Evolutionary conservation across 2,113 vertebrate genomes (phyloP), one percentile per base, ranked within the genome.

Genomic region (Cyprinodon tularosa): DNA sequence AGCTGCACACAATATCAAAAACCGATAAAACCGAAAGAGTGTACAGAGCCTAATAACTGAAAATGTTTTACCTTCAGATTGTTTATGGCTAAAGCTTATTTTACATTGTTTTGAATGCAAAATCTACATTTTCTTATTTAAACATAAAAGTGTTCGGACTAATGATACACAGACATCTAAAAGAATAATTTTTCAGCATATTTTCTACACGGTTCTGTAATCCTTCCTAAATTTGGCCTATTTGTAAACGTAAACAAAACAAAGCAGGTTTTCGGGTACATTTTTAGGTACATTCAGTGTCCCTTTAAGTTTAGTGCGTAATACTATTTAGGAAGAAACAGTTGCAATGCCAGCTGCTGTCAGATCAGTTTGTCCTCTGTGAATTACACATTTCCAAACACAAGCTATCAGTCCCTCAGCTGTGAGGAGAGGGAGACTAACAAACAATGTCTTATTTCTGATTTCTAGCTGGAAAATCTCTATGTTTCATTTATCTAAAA

Each of bases 361-460:
- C 66, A 78, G 81, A 79, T 83, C 77, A 82, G 77, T 70, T 84
- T 73, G 74, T 82, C 66, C 71, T 78, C 71, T 68, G 70, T 88
- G 78, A 91, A 69, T 92, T 85, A 90, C 73, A 80, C 72, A 70
- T 36, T 67, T 72, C 76, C 72, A 86, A 87, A 87, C 73, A 84
- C 76, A 83, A 84, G 72, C 78, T 78, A 75, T 83, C 68, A 79
- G 69, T 66, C 70, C 77, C 72, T 77, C 48, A 68, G 78, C 48
- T 76, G 70, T 42, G 64, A 38, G 69, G 42, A 20, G 15, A 74
- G 12, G 70, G 44, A 45, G 50, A 62, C 2, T 37, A 66, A 79
- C 47, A 29, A 40, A 48, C 45, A 71, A 57, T 6, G 1, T 59
- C 0, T 42, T 62, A n/a, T 40, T 68, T 36, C 39, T 38, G 12